Evolutionary conservation across 2,797 vertebrate genomes (phyloP).

Genomic region (Pelochelys cantorii): DNA sequence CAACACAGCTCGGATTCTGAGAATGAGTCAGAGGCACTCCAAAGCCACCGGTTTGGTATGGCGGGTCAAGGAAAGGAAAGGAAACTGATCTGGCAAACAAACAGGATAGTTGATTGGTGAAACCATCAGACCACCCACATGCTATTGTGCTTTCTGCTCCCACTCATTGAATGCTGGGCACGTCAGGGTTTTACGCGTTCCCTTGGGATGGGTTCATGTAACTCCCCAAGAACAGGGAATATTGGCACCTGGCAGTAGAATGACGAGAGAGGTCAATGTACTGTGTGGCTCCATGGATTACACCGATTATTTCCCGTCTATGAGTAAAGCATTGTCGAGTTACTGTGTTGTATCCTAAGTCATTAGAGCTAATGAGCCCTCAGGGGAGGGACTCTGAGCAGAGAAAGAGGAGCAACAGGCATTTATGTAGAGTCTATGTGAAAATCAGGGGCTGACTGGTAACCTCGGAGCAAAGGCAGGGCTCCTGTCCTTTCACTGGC

Average conservation of each 20-base stretch:
- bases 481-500: not conserved
- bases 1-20: not conserved
- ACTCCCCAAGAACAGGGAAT: not conserved
- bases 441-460: not conserved
- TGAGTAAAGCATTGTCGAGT: not conserved
- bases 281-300: not conserved
- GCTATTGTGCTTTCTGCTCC: not conserved
- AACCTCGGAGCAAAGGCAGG: not conserved
- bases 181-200: not conserved
- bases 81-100: not conserved
- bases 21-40: not conserved
- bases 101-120: not conserved
- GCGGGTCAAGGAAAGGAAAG: not conserved
- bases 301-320: not conserved
- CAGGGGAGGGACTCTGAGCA: not conserved
- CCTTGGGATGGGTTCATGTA: not conserved
- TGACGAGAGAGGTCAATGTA: not conserved
- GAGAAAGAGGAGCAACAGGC: not conserved
- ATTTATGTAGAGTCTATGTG: not conserved
- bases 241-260: not conserved
- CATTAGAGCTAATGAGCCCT: not conserved
- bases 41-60: not conserved
- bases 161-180: not conserved
- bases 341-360: not conserved
- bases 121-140: not conserved